Base-by-base conservation (phyloP, 2,797 vertebrate species). In the Mormyrops attenuatus region DNA sequence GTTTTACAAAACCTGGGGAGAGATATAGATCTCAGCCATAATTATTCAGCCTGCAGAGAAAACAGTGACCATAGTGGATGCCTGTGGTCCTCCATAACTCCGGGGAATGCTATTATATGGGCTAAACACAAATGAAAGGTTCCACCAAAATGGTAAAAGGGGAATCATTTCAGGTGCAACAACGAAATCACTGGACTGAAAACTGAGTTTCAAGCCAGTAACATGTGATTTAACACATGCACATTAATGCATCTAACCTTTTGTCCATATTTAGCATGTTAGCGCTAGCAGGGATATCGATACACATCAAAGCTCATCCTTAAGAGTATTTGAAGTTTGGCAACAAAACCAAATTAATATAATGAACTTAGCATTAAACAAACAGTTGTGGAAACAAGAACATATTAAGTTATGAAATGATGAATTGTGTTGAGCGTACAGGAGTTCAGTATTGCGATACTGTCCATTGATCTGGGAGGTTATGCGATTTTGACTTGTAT, bases 161-260 rank as follows among this genome's bases (percentile, higher is more conserved):
- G 91, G 92, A 91, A 92, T 90, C 50, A 82, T 63, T 38, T 41
- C 52, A 87, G 53, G 86, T 87, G 8, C 91, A 49, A 77, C 85
- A 92, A 92, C 80, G 53, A 92, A 94, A 95, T 95, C 93, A 94
- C 90, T 88, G 87, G 89, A 91, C 87, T 91, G 92, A 92, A 92
- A 94, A 93, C 92, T 89, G 92, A 94, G 93, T 94, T 94, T 90
- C 84, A 85, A 90, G 66, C 60, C 8, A 88, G 41, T 88, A 92
- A 89, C n/a, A 55, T 49, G 87, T 85, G 88, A 53, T 90, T 89
- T 86, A 30, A 85, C 30, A 22, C 41, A 30, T 8, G 34, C 87
- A 53, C 47, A 88, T 89, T 89, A 73, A 89, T 89, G 57, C 66
- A 89, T 90, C 88, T 89, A 53, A 49, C 30, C 41, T 87, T 63